These are phyloP conservation scores for Craniophora ligustri DNA, from an alignment of 2,888 invertebrate species.

Conservation along the genomic window DNA sequence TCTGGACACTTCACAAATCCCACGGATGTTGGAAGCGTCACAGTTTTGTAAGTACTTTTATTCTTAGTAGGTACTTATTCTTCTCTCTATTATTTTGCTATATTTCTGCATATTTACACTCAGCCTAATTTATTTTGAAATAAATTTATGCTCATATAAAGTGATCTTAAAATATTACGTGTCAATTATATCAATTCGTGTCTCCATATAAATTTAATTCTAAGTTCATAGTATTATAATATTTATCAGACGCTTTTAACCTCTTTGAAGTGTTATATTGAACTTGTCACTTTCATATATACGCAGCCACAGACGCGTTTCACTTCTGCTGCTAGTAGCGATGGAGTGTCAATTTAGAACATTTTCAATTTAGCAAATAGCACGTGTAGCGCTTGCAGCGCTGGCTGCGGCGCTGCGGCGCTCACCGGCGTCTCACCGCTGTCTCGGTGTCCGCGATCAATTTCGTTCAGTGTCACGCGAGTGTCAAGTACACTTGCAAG, in stretches of 20 bases:
- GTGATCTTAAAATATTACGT: background rate
- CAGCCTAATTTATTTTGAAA: background rate
- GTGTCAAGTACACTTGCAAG: background rate
- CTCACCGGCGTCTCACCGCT: background rate
- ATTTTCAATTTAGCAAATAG: constrained; percentile 7
- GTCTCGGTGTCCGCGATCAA: background rate
- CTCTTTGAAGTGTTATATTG: background rate
- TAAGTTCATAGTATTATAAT: background rate
- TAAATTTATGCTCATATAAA: background rate
- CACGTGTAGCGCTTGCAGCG: background rate
- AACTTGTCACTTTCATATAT: background rate
- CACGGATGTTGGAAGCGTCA: too few species aligned
- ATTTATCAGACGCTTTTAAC: background rate
- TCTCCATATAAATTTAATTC: background rate
- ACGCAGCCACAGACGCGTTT: background rate
- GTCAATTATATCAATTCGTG: background rate
- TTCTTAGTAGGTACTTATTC: too few species aligned
- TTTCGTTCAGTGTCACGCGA: background rate
- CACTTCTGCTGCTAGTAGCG: too few species aligned
- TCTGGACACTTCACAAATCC: too few species aligned
- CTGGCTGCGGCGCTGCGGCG: too few species aligned
- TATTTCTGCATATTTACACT: too few species aligned
- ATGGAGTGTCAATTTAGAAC: background rate
- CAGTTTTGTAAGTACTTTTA: too few species aligned
- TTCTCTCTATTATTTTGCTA: too few species aligned